Evolutionary conservation across 2,113 vertebrate genomes (phyloP).

Genomic region (Camelus bactrianus): DNA sequence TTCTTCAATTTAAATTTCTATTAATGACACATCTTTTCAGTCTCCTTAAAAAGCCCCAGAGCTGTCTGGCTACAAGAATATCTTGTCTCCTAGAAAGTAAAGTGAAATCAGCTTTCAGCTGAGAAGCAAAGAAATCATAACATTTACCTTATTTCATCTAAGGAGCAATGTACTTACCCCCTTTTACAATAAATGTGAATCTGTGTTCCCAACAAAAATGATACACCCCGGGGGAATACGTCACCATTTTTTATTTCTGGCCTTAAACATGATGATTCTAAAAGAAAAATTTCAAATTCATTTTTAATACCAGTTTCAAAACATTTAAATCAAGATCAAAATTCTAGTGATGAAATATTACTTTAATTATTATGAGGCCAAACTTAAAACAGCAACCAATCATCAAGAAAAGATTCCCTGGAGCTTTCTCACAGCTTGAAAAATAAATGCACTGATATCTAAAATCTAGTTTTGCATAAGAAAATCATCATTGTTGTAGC

Average conservation of each 20-base stretch:
- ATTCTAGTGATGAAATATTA: neutral
- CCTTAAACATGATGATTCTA: neutral
- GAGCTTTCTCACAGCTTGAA: neutral
- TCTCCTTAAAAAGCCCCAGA: neutral
- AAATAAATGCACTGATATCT: neutral
- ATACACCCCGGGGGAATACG: too few species aligned
- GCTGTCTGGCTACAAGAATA: neutral
- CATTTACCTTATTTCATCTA: slow-evolving; percentile 38
- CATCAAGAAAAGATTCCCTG: neutral
- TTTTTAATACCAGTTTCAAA: neutral
- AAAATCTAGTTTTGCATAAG: neutral
- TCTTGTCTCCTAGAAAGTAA: slow-evolving; percentile 14
- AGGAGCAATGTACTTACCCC: slow-evolving; percentile 85
- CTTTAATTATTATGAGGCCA: neutral
- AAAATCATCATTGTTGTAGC: neutral
- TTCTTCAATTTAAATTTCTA: neutral
- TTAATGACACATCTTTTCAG: neutral
- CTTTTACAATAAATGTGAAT: slow-evolving; percentile 70
- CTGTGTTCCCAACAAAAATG: neutral
- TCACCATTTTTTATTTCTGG: slow-evolving; percentile 37
- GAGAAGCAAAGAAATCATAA: slow-evolving; percentile 27
- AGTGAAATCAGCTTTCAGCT: slow-evolving; percentile 31
- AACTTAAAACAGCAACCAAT: neutral
- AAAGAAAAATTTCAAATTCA: neutral
- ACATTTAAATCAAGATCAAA: slow-evolving; percentile 45